Evolutionary conservation across 2,113 vertebrate genomes (phyloP).

Genomic region (Stegostoma tigrinum): DNA sequence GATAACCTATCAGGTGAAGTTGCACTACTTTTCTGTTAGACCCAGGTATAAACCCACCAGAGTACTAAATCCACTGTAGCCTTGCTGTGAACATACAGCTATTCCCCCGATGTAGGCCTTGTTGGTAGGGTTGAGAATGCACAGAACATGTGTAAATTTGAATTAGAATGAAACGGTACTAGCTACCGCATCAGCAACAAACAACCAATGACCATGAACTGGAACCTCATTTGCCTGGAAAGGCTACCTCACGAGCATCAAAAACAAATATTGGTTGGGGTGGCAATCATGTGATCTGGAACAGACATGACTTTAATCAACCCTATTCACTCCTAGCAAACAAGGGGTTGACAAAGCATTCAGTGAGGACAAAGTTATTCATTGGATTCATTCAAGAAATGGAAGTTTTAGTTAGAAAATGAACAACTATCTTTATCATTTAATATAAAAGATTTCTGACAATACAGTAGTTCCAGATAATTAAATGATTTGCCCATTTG

Average conservation of each 20-base stretch:
- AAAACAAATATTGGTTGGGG: background rate
- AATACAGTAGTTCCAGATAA: background rate
- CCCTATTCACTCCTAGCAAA: background rate
- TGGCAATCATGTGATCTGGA: background rate
- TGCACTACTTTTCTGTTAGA: background rate
- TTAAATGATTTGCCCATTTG: background rate
- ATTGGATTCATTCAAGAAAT: background rate
- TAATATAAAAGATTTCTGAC: background rate
- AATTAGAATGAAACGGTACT: background rate
- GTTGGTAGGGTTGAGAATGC: background rate
- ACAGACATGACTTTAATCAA: background rate
- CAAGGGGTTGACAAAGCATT: background rate
- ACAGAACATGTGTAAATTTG: background rate
- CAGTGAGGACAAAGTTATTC: background rate
- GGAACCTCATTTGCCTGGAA: background rate
- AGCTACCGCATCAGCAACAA: background rate
- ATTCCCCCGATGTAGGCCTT: background rate
- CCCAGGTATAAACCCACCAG: background rate
- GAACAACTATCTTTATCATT: background rate
- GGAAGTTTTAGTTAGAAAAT: background rate
- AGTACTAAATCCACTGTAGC: background rate
- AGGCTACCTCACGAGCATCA: background rate
- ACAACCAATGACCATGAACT: background rate
- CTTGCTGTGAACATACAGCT: background rate
- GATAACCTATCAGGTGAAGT: background rate